These are phyloP conservation scores for Dallia pectoralis DNA, from an alignment of 2,797 vertebrate genomes.

Conservation along the genomic window DNA sequence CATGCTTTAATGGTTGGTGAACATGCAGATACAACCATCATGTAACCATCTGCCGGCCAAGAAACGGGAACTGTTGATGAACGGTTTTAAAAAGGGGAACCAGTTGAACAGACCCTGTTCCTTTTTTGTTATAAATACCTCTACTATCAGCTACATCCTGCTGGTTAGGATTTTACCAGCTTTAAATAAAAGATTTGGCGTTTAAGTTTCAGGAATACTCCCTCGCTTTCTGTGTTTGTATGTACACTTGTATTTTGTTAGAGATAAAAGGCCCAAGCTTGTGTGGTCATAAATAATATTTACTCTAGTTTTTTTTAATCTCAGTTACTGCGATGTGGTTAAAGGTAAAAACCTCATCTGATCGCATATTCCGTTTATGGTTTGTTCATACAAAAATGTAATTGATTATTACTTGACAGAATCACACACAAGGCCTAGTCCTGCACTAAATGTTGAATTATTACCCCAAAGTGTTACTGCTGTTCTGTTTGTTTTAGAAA, in stretches of 20 bases:
- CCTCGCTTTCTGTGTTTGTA: background rate
- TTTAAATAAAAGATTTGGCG: background rate
- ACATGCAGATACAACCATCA: background rate
- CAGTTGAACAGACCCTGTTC: slow-evolving; percentile 17
- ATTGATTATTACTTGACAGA: too few relatives aligned
- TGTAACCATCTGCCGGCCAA: slow-evolving; percentile 29
- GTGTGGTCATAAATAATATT: too few relatives aligned
- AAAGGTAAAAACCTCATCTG: too few relatives aligned
- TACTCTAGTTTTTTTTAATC: too few relatives aligned
- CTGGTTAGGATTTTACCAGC: background rate
- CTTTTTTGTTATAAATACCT: background rate
- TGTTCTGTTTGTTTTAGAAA: too few relatives aligned
- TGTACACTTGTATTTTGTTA: background rate
- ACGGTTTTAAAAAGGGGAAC: slow-evolving; percentile 62
- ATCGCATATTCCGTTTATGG: too few relatives aligned
- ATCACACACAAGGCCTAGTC: too few relatives aligned
- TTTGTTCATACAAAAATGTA: too few relatives aligned
- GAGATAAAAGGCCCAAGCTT: too few relatives aligned
- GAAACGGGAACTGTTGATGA: slow-evolving; percentile 56
- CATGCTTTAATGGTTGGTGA: background rate
- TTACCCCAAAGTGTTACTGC: too few relatives aligned
- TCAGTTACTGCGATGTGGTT: too few relatives aligned
- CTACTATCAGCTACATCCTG: background rate
- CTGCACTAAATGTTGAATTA: too few relatives aligned
- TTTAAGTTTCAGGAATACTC: background rate